Conservation (phyloP, 2,113 vertebrate genomes). For the Rhinopithecus roxellana region DNA sequence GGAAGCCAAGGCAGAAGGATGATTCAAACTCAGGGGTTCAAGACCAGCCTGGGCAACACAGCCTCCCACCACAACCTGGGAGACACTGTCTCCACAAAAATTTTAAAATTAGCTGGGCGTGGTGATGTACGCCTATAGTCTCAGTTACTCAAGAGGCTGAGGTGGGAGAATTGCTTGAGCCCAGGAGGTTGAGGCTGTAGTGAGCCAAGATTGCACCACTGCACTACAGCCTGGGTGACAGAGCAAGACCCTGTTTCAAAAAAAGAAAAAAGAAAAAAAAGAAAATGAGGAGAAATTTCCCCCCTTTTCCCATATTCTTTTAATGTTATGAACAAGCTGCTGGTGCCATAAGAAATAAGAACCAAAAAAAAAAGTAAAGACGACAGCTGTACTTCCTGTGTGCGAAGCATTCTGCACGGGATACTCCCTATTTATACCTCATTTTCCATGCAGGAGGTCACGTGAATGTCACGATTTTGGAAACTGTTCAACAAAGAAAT, state of each 20-base stretch:
- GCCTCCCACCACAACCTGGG: no score
- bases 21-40: no score
- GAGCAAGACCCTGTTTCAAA: no score
- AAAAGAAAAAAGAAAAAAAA: not conserved
- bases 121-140: no score
- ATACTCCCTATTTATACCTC: not conserved
- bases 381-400: not conserved
- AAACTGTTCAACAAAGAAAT: not conserved
- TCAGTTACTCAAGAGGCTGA: no score
- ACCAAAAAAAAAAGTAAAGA: not conserved
- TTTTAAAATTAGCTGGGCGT: no score
- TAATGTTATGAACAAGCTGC: not conserved
- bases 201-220: no score
- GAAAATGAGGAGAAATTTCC: not conserved
- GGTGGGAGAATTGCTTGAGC: no score
- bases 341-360: not conserved
- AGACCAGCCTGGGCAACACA: not conserved
- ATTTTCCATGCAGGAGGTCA: not conserved
- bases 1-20: not conserved
- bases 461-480: not conserved
- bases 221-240: no score
- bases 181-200: no score
- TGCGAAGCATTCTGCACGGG: not conserved
- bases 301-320: not conserved
- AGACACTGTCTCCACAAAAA: not conserved